Percentiles rank a stretch among this genome's conserved stretches.
Evolutionary conservation across 2,113 vertebrate genomes (phyloP).

Genomic region (Rhynchomys soricoides): DNA sequence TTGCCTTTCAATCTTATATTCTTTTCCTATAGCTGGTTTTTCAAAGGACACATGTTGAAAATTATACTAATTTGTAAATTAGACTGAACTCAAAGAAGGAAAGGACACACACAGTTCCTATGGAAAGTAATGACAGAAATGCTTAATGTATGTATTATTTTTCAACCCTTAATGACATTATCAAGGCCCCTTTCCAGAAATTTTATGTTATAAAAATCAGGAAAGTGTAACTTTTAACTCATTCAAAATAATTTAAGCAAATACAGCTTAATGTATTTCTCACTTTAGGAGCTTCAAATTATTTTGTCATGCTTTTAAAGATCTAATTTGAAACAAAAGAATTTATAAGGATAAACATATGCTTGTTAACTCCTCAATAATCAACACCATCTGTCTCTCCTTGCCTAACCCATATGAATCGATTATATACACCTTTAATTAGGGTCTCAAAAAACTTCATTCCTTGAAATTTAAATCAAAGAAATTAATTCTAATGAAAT

Average conservation of each 20-base stretch:
- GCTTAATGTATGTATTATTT: constrained; percentile 7
- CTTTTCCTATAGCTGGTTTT: not conserved
- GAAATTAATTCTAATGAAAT: not conserved
- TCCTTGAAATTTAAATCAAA: constrained; percentile 30
- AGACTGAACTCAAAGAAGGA: not conserved
- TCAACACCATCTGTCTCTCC: not conserved
- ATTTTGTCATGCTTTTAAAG: constrained; percentile 15
- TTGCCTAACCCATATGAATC: not conserved
- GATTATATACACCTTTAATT: not conserved
- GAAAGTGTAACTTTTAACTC: constrained; percentile 39
- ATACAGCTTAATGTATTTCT: not conserved
- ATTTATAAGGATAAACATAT: not conserved
- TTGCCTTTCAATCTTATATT: not conserved
- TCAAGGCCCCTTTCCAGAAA: not conserved
- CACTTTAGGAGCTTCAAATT: not conserved
- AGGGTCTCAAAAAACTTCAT: not conserved
- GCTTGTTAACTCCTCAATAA: not conserved
- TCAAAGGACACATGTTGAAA: constrained; percentile 3
- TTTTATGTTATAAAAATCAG: not conserved
- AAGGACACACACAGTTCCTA: not conserved
- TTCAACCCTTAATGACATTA: constrained; percentile 24
- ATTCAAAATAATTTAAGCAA: not conserved
- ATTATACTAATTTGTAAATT: not conserved
- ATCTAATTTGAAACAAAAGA: not conserved
- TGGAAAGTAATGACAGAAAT: not conserved